Conservation (phyloP, 2,888 invertebrate genomes). For the Eretmocerus hayati region DNA sequence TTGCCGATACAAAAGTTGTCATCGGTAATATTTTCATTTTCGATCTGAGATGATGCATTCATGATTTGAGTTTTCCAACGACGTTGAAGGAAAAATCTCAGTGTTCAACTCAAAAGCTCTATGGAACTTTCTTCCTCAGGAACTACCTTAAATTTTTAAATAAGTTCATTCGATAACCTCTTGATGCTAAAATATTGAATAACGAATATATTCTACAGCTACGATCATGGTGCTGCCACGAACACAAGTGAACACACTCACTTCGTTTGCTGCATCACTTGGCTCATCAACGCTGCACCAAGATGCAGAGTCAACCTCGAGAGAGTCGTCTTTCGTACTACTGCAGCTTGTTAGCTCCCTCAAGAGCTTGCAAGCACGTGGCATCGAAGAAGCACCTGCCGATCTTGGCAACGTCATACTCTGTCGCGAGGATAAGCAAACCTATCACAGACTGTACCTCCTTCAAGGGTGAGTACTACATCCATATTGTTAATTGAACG, state of each 20-base stretch:
- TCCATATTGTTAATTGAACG: no score
- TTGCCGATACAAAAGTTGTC: no score
- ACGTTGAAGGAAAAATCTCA: no score
- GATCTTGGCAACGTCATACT: constrained; percentile 67
- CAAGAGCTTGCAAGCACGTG: constrained; percentile 75
- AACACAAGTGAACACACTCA: constrained; percentile 68
- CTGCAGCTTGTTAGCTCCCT: constrained; percentile 75
- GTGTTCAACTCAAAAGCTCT: no score
- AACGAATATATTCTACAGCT: constrained; percentile 53
- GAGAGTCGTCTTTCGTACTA: constrained; percentile 70
- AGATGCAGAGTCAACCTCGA: constrained; percentile 49
- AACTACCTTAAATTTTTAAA: no score
- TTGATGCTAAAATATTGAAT: no score
- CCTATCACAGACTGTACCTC: constrained; percentile 63
- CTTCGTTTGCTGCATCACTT: constrained; percentile 56
- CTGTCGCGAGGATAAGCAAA: constrained; percentile 60
- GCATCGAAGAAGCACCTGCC: constrained; percentile 70
- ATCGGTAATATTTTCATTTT: no score
- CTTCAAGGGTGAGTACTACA: constrained; percentile 73
- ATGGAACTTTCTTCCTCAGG: no score
- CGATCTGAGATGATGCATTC: no score
- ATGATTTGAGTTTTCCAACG: no score
- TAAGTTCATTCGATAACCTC: no score
- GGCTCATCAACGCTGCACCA: not conserved
- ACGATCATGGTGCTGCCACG: constrained; percentile 69